A percentile compares a stretch with the other conserved stretches of the same genome.
phyloP scores from a whole-genome alignment of 1,140 invertebrate species.

The Luehdorfia chinensis region DNA sequence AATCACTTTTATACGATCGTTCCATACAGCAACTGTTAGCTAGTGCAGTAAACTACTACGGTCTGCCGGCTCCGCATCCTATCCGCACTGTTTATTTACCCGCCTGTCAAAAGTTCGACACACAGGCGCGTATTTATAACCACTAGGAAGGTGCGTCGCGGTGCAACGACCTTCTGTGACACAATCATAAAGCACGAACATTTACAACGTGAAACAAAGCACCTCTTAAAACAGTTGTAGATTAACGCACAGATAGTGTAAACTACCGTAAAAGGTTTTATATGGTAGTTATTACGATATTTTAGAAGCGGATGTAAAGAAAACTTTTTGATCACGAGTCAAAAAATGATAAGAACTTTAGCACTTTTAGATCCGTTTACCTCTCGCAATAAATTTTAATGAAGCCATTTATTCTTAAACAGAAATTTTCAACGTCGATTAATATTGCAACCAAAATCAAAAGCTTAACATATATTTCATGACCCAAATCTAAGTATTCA shows the following conservation, averaged over 20 bases:
- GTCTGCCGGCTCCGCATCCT: conserved; percentile 40
- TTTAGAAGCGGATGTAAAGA: conserved; percentile 11
- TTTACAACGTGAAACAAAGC: conserved; percentile 41
- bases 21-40: too few relatives aligned
- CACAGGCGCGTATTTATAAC: conserved; percentile 60
- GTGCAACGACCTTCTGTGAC: conserved; percentile 62
- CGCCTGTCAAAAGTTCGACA: conserved; percentile 70
- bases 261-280: conserved; percentile 51
- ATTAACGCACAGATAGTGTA: conserved; percentile 29
- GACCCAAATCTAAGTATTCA: too few relatives aligned
- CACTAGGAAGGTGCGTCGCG: conserved; percentile 59
- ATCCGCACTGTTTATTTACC: conserved; percentile 59
- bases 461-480: too few relatives aligned
- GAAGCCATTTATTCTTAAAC: neutral
- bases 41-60: conserved; percentile 18
- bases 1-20: too few relatives aligned
- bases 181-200: conserved; percentile 62
- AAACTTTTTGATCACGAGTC: conserved; percentile 12
- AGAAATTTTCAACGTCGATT: neutral
- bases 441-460: too few relatives aligned
- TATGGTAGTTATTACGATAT: conserved; percentile 32
- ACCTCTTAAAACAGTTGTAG: conserved; percentile 38
- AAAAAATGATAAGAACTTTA: too few relatives aligned
- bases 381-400: neutral
- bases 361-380: too few relatives aligned